These are phyloP conservation scores for Petrocephalus schoutedeni DNA, from an alignment of 2,797 vertebrate genomes.

Conservation along the genomic window DNA sequence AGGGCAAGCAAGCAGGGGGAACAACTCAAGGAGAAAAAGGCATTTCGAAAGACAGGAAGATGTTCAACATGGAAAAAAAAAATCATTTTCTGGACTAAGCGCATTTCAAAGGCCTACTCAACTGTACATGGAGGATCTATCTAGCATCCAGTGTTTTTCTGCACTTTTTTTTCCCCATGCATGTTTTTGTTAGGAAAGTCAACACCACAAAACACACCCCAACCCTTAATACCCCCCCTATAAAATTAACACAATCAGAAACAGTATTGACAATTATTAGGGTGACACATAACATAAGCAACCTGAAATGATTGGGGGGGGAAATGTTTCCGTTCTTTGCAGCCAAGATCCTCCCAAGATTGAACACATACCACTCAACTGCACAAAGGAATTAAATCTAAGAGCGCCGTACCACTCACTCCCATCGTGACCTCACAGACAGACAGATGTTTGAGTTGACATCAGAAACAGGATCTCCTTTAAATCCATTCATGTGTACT, in stretches of 20 bases:
- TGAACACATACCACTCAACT: slow-evolving; percentile 50
- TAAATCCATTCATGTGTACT: slow-evolving; percentile 43
- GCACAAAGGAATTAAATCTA: slow-evolving; percentile 53
- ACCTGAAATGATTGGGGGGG: slow-evolving; percentile 33
- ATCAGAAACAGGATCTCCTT: slow-evolving; percentile 45
- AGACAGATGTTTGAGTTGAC: slow-evolving; percentile 13
- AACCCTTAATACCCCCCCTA: slow-evolving; percentile 5
- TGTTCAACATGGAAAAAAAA: slow-evolving; percentile 32
- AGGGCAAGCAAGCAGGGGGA: slow-evolving; percentile 15
- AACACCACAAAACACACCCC: slow-evolving; percentile 49
- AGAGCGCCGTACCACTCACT: slow-evolving; percentile 55
- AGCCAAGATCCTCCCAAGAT: slow-evolving; percentile 40
- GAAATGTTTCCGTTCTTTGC: slow-evolving; percentile 36
- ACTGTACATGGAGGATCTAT: slow-evolving; percentile 32
- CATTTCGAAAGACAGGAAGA: slow-evolving; percentile 25
- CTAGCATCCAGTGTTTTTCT: slow-evolving; percentile 28
- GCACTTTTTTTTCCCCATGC: slow-evolving; percentile 43
- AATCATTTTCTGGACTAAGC: slow-evolving; percentile 28
- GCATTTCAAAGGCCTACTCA: slow-evolving; percentile 27
- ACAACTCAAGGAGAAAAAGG: slow-evolving; percentile 27
- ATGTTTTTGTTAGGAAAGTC: slow-evolving; percentile 46
- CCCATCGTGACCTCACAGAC: slow-evolving; percentile 15
- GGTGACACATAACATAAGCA: slow-evolving; percentile 54
- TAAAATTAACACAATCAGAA: slow-evolving; percentile 30
- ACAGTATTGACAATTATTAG: slow-evolving; percentile 55